Base-by-base conservation (phyloP, 2,888 invertebrate species). In the Pollenia griseotomentosa region DNA sequence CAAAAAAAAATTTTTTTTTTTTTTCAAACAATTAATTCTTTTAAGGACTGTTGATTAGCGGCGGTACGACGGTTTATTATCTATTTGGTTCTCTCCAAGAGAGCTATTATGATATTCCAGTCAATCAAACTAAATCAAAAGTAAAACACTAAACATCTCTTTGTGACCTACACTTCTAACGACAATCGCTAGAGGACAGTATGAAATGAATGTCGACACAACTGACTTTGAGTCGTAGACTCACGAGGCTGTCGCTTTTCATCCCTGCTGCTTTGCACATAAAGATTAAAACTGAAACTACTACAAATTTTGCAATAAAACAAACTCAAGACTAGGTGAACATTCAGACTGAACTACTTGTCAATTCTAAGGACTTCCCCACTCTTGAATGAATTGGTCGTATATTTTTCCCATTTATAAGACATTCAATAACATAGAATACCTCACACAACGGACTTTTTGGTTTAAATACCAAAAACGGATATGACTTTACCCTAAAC, bases 181-280 rank as follows among this genome's bases (percentile, higher is more conserved):
- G 51, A 1, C n/a, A 51, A 51, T 51, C 51, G 14, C n/a, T 2
- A 51, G 51, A 51, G 51, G 51, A n/a, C 51, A n/a, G 51, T 14
- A 51, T 51, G n/a, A n/a, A 14, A 51, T 51, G 51, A 51, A 51
- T 51, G 51, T 51, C 51, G 51, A 51, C 51, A 51, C 51, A 51
- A 51, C 51, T 12, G n/a, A 51, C 51, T 12, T 51, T n/a, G n/a
- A 51, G 51, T 51, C 6, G 14, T 51, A n/a, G 51, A n/a, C 51
- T 51, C 51, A 51, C 12, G 51, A 14, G 51, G 51, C n/a, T 51
- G 51, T 51, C 51, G n/a, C 51, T 51, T 51, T 51, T 51, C 51
- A 51, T 51, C n/a, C 51, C 12, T 51, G 51, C 51, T 51, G n/a
- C n/a, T 51, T 51, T 51, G 51, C 51, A 51, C n/a, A 51, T 5